A percentile compares a stretch with the other conserved stretches of the same genome.
phyloP scores from a whole-genome alignment of 2,113 vertebrate species.

The Edolisoma coerulescens region DNA sequence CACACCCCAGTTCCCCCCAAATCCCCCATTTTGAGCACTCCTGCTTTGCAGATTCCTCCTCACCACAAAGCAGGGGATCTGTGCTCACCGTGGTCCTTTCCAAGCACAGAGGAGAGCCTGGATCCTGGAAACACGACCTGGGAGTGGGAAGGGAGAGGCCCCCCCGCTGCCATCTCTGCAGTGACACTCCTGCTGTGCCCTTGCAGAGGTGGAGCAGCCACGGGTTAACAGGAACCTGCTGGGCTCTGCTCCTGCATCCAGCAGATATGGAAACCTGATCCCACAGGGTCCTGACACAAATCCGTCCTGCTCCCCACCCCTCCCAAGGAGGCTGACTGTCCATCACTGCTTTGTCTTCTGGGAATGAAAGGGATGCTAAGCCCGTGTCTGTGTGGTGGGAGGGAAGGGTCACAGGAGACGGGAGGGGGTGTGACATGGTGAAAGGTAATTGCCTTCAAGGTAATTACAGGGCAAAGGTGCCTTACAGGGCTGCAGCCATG shows the following conservation, averaged over 20 bases:
- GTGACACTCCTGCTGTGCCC: neutral
- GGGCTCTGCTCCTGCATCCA: neutral
- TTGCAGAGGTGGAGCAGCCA: neutral
- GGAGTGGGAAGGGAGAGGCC: neutral
- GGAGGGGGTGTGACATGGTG: neutral
- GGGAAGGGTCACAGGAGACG: neutral
- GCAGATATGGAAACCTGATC: neutral
- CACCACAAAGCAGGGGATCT: neutral
- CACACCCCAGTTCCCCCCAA: neutral
- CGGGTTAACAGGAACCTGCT: neutral
- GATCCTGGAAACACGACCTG: accelerated
- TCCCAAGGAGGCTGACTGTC: neutral
- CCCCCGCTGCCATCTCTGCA: accelerated
- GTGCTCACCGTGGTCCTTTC: neutral
- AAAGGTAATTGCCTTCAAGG: neutral
- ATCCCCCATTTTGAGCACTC: accelerated
- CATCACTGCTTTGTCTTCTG: neutral
- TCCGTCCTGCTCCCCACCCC: neutral
- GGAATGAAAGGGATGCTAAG: neutral
- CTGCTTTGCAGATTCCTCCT: neutral
- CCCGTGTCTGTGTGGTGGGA: accelerated
- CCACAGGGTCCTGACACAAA: neutral
- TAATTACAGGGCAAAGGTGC: neutral
- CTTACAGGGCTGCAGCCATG: neutral
- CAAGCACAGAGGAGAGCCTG: accelerated